phyloP scores from a whole-genome alignment of 2,797 vertebrate species.

The Eulemur albifrons region DNA sequence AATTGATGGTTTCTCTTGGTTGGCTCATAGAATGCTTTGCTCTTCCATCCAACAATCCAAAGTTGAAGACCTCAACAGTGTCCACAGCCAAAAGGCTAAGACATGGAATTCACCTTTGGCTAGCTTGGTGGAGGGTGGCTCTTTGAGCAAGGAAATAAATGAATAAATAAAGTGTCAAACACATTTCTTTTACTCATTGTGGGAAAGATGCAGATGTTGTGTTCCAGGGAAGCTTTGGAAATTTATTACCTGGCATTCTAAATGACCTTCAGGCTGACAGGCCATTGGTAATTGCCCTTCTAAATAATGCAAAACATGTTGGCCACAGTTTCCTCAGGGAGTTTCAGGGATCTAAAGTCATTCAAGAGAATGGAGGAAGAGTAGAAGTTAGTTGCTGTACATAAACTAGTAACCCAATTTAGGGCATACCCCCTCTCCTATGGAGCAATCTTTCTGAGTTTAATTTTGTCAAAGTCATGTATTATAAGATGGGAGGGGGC shows the following conservation, averaged over 20 bases:
- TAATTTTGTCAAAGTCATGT: not conserved
- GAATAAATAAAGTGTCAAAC: not conserved
- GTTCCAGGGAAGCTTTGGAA: slow-evolving; percentile 24
- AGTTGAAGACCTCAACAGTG: not conserved
- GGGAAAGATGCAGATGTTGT: not conserved
- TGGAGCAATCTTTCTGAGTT: not conserved
- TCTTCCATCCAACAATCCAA: not conserved
- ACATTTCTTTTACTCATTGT: slow-evolving; percentile 27
- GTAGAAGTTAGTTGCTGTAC: slow-evolving; percentile 8
- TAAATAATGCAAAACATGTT: slow-evolving; percentile 57
- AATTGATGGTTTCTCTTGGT: not conserved
- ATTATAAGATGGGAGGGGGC: not conserved
- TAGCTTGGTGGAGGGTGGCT: not conserved
- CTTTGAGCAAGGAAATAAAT: slow-evolving; percentile 13
- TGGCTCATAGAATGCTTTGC: not conserved
- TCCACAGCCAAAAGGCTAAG: slow-evolving; percentile 14
- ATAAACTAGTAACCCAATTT: not conserved
- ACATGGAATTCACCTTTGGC: not conserved
- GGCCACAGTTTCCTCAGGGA: slow-evolving; percentile 12
- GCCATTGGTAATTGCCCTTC: slow-evolving; percentile 20
- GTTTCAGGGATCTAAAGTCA: not conserved
- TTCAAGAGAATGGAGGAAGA: slow-evolving; percentile 17
- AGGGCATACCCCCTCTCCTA: not conserved
- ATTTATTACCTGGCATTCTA: slow-evolving; percentile 62
- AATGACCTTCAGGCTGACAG: slow-evolving; percentile 34